Conservation (phyloP, 1,140 invertebrate species). For the Chymomyza costata region DNA sequence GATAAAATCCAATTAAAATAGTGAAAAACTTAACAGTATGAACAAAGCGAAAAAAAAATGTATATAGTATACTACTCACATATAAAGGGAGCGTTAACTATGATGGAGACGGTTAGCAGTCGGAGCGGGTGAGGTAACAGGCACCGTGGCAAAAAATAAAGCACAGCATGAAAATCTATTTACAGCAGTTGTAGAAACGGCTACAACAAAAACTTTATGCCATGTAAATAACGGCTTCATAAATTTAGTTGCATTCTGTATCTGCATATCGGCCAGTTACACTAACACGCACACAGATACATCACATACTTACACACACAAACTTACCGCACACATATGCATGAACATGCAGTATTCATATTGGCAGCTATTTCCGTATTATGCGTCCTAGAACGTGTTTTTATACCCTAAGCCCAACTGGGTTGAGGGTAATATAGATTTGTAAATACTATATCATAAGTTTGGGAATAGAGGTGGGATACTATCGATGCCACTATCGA, state of each 20-base stretch:
- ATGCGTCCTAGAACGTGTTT: not conserved
- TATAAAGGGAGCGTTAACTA: too few species aligned
- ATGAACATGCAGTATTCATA: constrained; percentile 23
- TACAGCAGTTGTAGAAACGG: constrained; percentile 38
- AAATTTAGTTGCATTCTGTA: constrained; percentile 55
- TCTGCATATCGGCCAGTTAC: constrained; percentile 63
- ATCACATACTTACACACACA: constrained; percentile 24
- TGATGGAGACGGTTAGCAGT: too few species aligned
- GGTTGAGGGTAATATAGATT: not conserved
- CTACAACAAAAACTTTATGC: constrained; percentile 60
- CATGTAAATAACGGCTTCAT: constrained; percentile 71
- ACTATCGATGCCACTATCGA: too few species aligned
- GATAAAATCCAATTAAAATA: constrained; percentile 70
- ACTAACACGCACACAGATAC: too few species aligned
- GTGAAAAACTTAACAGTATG: constrained; percentile 34
- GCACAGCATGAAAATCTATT: constrained; percentile 67
- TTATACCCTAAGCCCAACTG: not conserved
- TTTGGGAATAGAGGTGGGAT: too few species aligned
- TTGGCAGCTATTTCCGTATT: constrained; percentile 51
- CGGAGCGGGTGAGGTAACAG: constrained; percentile 18
- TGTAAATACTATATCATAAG: too few species aligned
- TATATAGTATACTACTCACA: not conserved
- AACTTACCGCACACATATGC: constrained; percentile 14
- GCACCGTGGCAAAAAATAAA: constrained; percentile 45
- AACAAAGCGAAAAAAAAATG: constrained; percentile 11